Base-by-base conservation (phyloP, 2,888 invertebrate species). In the Melipona beecheii region DNA sequence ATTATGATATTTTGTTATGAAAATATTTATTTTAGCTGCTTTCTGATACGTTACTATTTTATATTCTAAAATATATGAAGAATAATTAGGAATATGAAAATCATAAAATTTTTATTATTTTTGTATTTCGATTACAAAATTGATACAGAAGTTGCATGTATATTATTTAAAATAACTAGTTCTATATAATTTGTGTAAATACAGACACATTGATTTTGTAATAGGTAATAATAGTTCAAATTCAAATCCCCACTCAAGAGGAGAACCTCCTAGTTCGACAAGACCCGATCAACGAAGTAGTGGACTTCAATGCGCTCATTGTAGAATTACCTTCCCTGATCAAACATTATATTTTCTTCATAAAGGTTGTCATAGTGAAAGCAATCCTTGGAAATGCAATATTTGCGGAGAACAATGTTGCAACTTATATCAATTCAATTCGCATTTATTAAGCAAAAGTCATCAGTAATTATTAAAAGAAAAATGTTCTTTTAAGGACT, bases 311-410 rank as follows among this genome's bases (percentile, higher is more conserved):
- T 99, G 99, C 95, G 96, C 97, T 43, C 98, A 98, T 95, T 99
- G 99, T 95, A 97, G 98, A 91, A 98, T 99, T 92, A 94, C 94
- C 21, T 99, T 99, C 95, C 98, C 98, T 58, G 99, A 99, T 95
- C 98, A 98, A 93, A 99, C 99, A 0, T 96, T 99, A 79, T 99
- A 99, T 95, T 98, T 99, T 95, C 96, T 99, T 88, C 99, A 99
- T 96, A 99, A 99, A 95, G 99, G 99, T 89, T 98, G 99, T 94
- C 99, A 99, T 95, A 99, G 99, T 90, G 98, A 98, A 94, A 97
- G 98, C 89, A 99, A 99, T 95, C 99, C 99, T 0, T 99, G 97
- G 97, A 98, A 98, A 95, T 99, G 99, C 95, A 99, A 99, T 95
- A 98, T 99, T 91, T 99, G 99, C 95, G 99, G 99, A 71, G 98